Percentiles rank a stretch among this genome's conserved stretches.
These are phyloP conservation scores for Tychaedon coryphoeus DNA, from an alignment of 2,113 vertebrate species.

Conservation along the genomic window DNA sequence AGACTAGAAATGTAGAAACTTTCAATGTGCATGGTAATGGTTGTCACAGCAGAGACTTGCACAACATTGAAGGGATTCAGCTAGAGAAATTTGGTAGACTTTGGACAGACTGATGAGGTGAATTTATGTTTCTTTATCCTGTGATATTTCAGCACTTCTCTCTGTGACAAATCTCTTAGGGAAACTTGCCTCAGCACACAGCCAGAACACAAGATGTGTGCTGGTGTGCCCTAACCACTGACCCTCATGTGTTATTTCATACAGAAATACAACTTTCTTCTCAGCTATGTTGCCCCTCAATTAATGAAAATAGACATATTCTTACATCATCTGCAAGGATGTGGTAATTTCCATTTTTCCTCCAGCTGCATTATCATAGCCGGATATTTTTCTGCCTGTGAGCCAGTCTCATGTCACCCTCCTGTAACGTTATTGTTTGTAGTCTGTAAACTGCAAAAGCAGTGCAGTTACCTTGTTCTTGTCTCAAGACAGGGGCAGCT, in stretches of 20 bases:
- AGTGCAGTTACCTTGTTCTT: background rate
- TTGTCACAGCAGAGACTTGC: background rate
- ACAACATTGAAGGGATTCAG: background rate
- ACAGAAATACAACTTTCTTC: background rate
- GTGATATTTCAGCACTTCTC: background rate
- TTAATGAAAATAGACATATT: background rate
- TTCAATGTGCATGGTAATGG: background rate
- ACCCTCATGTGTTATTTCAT: background rate
- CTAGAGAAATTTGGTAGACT: background rate
- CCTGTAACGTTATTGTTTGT: background rate
- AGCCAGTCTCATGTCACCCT: background rate
- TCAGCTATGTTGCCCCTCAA: accelerated
- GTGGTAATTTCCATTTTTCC: background rate
- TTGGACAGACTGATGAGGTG: background rate
- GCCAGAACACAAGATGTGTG: background rate
- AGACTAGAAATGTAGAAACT: background rate
- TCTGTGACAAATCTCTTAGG: background rate
- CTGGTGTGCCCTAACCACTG: accelerated
- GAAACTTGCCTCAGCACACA: background rate
- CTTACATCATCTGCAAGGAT: background rate
- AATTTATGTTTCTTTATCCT: background rate
- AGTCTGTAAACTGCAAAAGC: background rate
- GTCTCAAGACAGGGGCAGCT: background rate
- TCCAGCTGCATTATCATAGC: background rate
- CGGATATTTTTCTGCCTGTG: background rate